A percentile compares a stretch with the other conserved stretches of the same genome.
phyloP scores from a whole-genome alignment of 2,113 vertebrate species.

The Upupa epops region DNA sequence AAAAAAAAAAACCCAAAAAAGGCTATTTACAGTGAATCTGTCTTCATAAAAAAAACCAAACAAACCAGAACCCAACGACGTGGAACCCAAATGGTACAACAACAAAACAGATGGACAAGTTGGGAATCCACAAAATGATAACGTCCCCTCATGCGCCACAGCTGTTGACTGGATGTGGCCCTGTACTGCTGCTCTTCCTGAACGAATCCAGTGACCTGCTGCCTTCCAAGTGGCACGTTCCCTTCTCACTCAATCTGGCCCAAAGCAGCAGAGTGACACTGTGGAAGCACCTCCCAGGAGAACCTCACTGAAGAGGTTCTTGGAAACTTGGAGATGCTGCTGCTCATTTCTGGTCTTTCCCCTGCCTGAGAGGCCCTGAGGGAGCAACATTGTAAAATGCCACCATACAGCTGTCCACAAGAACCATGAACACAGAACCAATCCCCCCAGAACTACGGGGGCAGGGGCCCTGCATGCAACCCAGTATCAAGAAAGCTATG shows the following conservation, averaged over 20 bases:
- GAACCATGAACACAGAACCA: no score
- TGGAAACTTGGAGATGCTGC: background rate
- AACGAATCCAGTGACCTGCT: background rate
- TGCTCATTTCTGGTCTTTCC: background rate
- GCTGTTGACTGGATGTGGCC: background rate
- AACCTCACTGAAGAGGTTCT: background rate
- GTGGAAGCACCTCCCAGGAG: background rate
- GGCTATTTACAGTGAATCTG: constrained; percentile 66
- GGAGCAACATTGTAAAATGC: background rate
- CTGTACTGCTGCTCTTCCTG: background rate
- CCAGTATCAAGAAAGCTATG: background rate
- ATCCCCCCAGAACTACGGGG: background rate
- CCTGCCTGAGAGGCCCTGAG: background rate
- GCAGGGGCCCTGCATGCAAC: background rate
- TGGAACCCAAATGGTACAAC: constrained; percentile 58
- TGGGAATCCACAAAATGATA: constrained; percentile 31
- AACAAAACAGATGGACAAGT: constrained; percentile 59
- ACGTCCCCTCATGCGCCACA: accelerated
- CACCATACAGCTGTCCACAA: accelerated
- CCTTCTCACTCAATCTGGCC: background rate
- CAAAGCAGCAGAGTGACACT: background rate
- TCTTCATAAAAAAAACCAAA: constrained; percentile 36
- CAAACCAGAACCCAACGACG: background rate
- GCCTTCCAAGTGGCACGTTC: background rate
- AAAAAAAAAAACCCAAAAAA: constrained; percentile 5